phyloP scores from a whole-genome alignment of 2,797 vertebrate species.

The Enteromius radiatus region DNA sequence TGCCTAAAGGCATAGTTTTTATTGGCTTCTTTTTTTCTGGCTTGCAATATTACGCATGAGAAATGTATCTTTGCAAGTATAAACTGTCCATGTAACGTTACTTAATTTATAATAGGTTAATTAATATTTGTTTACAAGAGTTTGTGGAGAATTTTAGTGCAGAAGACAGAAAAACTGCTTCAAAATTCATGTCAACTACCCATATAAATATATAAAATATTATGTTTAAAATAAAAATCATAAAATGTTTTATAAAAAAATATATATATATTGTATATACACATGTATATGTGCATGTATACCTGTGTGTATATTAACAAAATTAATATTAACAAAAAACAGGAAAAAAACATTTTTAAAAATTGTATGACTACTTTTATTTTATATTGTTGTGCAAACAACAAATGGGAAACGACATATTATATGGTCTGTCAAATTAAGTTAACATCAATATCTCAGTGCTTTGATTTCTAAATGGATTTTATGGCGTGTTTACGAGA shows the following conservation, averaged over 20 bases:
- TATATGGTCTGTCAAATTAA: constrained; percentile 47
- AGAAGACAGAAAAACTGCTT: not conserved
- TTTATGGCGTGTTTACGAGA: constrained; percentile 76
- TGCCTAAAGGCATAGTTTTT: not conserved
- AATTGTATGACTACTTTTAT: not conserved
- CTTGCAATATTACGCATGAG: not conserved
- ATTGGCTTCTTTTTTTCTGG: not conserved
- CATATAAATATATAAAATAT: too few species aligned
- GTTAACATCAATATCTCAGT: constrained; percentile 62
- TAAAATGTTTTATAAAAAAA: too few species aligned
- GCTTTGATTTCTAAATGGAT: constrained; percentile 73
- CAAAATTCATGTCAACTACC: not conserved
- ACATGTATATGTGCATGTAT: not conserved
- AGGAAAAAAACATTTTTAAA: not conserved
- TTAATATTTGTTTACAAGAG: not conserved
- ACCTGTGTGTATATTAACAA: not conserved
- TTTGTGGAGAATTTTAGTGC: not conserved
- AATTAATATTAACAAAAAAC: not conserved
- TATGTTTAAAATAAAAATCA: not conserved
- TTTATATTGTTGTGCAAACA: not conserved
- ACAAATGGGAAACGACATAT: constrained; percentile 60
- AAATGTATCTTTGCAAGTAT: not conserved
- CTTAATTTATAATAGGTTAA: not conserved
- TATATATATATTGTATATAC: too few species aligned
- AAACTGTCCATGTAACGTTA: not conserved